Percentiles rank a stretch among this genome's conserved stretches.
Conservation (phyloP, 2,113 vertebrate genomes). For the Pygoscelis antarcticus region DNA sequence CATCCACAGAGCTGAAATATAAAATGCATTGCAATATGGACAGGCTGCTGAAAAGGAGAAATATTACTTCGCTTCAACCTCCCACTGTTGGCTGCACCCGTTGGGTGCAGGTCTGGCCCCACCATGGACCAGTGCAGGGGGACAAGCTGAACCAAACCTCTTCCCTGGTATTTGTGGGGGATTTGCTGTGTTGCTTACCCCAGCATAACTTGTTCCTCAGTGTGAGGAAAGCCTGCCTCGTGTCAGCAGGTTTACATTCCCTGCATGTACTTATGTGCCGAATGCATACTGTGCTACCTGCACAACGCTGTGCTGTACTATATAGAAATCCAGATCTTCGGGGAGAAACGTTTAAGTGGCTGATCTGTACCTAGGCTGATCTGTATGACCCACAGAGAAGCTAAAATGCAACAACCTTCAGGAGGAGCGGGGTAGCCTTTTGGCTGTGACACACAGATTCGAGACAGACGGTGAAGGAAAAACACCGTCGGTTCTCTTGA, state of each 20-base stretch:
- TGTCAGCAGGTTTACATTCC: background rate
- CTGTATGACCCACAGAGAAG: background rate
- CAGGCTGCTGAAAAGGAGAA: background rate
- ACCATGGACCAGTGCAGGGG: background rate
- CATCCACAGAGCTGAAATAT: background rate
- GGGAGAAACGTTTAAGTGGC: background rate
- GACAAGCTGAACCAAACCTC: background rate
- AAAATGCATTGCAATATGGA: background rate
- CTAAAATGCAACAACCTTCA: background rate
- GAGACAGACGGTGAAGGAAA: background rate
- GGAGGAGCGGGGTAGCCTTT: background rate
- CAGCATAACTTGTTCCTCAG: background rate
- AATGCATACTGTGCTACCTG: background rate
- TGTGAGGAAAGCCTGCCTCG: background rate
- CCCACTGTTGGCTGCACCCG: background rate
- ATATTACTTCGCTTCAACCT: background rate
- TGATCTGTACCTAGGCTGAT: background rate
- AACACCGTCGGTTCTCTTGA: background rate
- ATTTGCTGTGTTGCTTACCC: background rate
- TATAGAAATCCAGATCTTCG: background rate
- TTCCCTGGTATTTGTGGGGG: background rate
- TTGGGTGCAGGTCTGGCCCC: background rate
- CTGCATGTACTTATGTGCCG: accelerated
- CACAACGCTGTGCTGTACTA: background rate
- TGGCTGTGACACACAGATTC: background rate